phyloP scores from a whole-genome alignment of 2,113 vertebrate genomes.

The Herpetotheres cachinnans region DNA sequence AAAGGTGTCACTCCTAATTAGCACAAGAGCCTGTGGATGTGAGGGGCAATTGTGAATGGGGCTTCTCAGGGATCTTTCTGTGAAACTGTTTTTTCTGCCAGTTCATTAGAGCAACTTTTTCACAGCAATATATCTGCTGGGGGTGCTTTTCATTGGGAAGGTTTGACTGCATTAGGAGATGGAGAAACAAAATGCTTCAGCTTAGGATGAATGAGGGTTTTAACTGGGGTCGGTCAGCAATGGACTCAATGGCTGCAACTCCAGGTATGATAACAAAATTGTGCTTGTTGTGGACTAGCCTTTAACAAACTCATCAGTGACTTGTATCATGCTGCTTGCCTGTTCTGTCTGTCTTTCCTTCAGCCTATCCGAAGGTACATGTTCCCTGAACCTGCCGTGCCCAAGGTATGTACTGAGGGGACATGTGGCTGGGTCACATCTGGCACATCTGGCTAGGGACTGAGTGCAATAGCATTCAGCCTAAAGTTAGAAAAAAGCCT shows the following conservation, averaged over 20 bases:
- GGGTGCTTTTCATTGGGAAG: neutral
- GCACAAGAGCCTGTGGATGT: neutral
- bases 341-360: neutral
- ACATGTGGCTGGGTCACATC: neutral
- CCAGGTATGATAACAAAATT: neutral
- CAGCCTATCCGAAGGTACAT: neutral
- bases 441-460: neutral
- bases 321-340: neutral
- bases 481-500: neutral
- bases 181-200: neutral
- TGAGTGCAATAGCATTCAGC: neutral
- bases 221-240: neutral
- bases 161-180: neutral
- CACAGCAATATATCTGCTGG: neutral
- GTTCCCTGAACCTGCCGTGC: neutral
- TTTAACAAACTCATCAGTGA: neutral
- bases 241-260: neutral
- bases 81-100: neutral
- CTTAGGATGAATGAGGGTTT: neutral
- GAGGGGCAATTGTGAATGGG: neutral
- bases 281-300: neutral
- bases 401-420: neutral
- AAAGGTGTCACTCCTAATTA: constrained; percentile 55
- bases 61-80: neutral
- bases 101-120: neutral